Percentiles rank a stretch among this genome's conserved stretches.
Evolutionary conservation across 2,113 vertebrate species (phyloP).

Genomic region (Zosterops hypoxanthus): DNA sequence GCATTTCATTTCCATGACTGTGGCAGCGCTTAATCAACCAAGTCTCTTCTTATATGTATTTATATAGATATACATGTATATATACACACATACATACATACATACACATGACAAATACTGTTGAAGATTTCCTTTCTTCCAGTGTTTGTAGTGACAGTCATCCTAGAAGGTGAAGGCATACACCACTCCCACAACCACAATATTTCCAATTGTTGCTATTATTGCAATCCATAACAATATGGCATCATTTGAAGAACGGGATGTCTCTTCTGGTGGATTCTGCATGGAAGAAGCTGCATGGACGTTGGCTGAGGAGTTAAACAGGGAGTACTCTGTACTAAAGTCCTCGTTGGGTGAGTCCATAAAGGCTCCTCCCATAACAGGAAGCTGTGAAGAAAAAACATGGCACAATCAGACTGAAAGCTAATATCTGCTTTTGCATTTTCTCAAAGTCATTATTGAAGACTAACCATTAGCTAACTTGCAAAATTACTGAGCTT

Average conservation of each 20-base stretch:
- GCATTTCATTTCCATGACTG: not conserved
- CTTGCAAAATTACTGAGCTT: not conserved
- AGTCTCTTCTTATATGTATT: slow-evolving; percentile 37
- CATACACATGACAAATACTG: not conserved
- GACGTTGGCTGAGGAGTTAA: slow-evolving; percentile 93
- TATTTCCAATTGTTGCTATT: slow-evolving; percentile 96
- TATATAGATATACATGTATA: slow-evolving; percentile 64
- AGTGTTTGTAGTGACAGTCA: not conserved
- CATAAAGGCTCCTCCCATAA: slow-evolving; percentile 98
- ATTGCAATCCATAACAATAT: slow-evolving; percentile 98
- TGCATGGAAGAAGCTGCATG: slow-evolving; percentile 82
- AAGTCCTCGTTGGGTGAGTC: slow-evolving; percentile 96
- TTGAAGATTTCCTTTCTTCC: not conserved
- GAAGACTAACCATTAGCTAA: not conserved
- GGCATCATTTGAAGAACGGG: slow-evolving; percentile 90
- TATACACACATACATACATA: slow-evolving; percentile 42
- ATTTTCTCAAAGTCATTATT: not conserved
- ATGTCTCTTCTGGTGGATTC: slow-evolving; percentile 83
- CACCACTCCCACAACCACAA: slow-evolving; percentile 95
- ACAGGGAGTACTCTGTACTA: slow-evolving; percentile 93
- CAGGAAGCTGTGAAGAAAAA: slow-evolving; percentile 87
- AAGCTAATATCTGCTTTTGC: not conserved
- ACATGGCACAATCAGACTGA: slow-evolving; percentile 13
- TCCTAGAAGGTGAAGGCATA: slow-evolving; percentile 97
- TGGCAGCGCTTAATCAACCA: not conserved